These are phyloP conservation scores for Triops longicaudatus DNA, from an alignment of 1,140 invertebrate species.

Conservation along the genomic window DNA sequence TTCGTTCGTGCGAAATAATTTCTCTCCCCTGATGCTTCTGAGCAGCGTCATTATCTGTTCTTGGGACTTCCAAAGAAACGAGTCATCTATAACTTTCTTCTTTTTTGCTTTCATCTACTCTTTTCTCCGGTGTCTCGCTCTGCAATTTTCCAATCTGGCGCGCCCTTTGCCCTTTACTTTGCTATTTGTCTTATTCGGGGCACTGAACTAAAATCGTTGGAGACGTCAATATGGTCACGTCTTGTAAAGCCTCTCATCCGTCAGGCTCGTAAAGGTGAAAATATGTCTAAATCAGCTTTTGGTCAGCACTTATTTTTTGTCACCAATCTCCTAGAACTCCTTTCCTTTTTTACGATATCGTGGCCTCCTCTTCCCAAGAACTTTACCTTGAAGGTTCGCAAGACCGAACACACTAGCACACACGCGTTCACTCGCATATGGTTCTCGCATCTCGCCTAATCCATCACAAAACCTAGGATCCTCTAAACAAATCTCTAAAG, in stretches of 20 bases:
- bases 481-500: not conserved
- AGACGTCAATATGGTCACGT: slow-evolving; percentile 14
- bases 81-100: not conserved
- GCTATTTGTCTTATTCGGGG: not conserved
- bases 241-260: not conserved
- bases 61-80: not conserved
- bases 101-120: not conserved
- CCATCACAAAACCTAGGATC: not conserved
- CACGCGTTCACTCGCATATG: too few relatives aligned
- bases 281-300: slow-evolving; percentile 2
- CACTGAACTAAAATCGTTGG: not conserved
- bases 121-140: not conserved
- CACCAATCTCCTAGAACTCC: not conserved
- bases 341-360: not conserved
- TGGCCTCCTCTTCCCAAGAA: not conserved
- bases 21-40: not conserved
- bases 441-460: not conserved
- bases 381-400: not conserved
- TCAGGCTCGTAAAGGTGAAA: slow-evolving; percentile 2
- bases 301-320: slow-evolving; percentile 8
- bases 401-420: not conserved
- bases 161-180: not conserved
- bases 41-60: not conserved
- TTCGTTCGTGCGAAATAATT: slow-evolving; percentile 1
- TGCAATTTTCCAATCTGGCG: not conserved